Evolutionary conservation across 2,888 invertebrate genomes (phyloP).

Genomic region (Hyalella azteca): DNA sequence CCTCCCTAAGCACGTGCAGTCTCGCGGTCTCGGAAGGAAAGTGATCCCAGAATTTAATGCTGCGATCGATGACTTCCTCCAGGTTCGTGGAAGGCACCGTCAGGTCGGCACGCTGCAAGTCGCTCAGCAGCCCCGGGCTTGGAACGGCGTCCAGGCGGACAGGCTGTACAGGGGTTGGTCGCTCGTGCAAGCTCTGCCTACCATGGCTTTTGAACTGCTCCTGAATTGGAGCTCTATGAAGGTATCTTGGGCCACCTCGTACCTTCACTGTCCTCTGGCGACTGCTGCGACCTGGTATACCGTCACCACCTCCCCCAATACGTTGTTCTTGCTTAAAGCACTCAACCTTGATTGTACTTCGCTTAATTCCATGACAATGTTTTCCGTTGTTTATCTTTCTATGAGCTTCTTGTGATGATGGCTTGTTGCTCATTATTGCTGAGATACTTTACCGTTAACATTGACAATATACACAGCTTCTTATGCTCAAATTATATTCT

Average conservation of each 20-base stretch:
- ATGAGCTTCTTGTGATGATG: no score
- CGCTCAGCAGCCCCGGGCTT: not conserved
- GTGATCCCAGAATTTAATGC: not conserved
- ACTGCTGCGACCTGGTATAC: no score
- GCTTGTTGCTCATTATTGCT: no score
- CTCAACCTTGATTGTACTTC: no score
- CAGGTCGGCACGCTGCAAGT: not conserved
- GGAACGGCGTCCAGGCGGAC: not conserved
- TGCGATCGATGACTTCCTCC: not conserved
- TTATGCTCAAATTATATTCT: no score
- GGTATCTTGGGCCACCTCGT: not conserved
- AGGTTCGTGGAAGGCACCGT: not conserved
- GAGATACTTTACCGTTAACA: no score
- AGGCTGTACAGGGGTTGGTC: not conserved
- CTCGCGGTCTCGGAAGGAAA: constrained; percentile 14
- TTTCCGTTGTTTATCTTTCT: no score
- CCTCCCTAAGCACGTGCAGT: not conserved
- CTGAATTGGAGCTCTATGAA: not conserved
- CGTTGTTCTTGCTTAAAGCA: no score
- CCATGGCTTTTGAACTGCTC: not conserved
- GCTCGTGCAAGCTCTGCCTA: not conserved
- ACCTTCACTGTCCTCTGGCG: no score
- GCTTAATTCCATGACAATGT: no score
- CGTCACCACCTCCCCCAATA: no score
- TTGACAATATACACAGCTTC: no score